Percentiles rank a stretch among this genome's conserved stretches.
phyloP scores from a whole-genome alignment of 2,888 invertebrate species.

The Cephus nigrinus region DNA sequence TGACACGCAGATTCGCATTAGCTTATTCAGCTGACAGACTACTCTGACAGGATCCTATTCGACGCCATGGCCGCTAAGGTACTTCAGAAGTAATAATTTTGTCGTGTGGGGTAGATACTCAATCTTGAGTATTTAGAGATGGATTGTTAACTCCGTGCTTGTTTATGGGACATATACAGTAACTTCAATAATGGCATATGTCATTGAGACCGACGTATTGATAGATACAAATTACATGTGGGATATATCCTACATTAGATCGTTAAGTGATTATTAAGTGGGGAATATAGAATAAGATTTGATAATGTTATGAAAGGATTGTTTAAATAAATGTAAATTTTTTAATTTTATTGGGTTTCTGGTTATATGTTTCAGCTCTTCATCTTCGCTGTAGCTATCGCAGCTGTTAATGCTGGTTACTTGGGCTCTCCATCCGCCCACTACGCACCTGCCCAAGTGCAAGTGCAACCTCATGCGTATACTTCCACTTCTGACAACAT shows the following conservation, averaged over 20 bases:
- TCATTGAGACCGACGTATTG: neutral
- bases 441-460: neutral
- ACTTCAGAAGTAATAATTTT: neutral
- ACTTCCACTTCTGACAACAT: neutral
- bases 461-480: neutral
- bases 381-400: neutral
- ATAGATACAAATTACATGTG: neutral
- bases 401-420: neutral
- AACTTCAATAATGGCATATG: no score
- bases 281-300: neutral
- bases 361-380: neutral
- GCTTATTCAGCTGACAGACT: neutral
- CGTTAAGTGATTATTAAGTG: neutral
- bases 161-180: no score
- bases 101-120: neutral
- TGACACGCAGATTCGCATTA: slow-evolving; percentile 1
- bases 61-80: slow-evolving; percentile 1
- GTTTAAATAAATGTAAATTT: neutral
- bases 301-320: neutral
- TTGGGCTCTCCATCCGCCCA: neutral
- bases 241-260: neutral
- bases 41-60: neutral
- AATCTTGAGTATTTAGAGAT: neutral
- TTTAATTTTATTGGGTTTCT: neutral
- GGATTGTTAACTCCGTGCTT: neutral